Evolutionary conservation across 2,797 vertebrate genomes (phyloP), one percentile per base, ranked within the genome.

Genomic region (Heliangelus exortis): DNA sequence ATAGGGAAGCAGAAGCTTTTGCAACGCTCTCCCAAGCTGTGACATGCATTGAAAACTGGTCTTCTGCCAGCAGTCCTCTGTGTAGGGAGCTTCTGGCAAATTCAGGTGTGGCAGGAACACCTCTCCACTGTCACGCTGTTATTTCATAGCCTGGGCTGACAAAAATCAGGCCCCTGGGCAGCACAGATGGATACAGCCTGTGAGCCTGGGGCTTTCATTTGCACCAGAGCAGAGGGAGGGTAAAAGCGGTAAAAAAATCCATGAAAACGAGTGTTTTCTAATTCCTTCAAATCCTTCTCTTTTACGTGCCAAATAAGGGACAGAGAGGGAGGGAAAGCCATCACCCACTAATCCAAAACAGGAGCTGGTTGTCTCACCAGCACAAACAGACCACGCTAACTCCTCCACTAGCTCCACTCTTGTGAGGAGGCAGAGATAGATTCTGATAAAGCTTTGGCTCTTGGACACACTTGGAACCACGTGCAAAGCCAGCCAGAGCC

Each of bases 361-460:
- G 92, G 92, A 95, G 93, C 92, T 80, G 81, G 54, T 78, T 93
- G 65, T 92, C 93, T 92, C 75, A 87, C 43, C 82, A 89, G 79
- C 54, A 48, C 89, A 69, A 66, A 78, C 45, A 88, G 89, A 72
- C 80, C 69, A 89, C 0, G 5, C 82, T 74, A 88, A 58, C 69
- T 93, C 75, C 78, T 89, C 81, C 77, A 21, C 78, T 77, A 23
- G 43, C 72, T 86, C 77, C 23, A 29, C 53, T 87, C 88, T 83
- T 87, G 74, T 1, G 0, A 87, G 86, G 75, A 94, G 92, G 65
- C 78, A 75, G 73, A 93, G 89, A 87, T 89, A 73, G 87, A 86
- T 73, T 81, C 57, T 0, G 31, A 88, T 89, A 92, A 92, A 58
- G 26, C 71, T 89, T 95, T 92, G 93, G 89, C 87, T 87, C 22